Evolutionary conservation across 2,797 vertebrate species (phyloP).

Genomic region (Pangasius larnaudii): DNA sequence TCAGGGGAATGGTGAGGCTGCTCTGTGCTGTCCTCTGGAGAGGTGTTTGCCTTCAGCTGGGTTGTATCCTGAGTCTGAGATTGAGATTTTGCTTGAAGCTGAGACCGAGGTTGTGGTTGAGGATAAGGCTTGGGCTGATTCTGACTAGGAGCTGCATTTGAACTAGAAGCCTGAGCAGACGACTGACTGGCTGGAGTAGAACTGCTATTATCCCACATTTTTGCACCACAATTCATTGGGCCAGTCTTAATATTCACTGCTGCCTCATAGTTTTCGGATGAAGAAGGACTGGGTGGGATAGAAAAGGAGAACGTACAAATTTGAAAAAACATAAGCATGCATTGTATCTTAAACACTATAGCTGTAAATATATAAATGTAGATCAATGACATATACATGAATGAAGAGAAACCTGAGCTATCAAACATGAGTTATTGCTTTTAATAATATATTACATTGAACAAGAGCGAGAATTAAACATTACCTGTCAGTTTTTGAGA

Average conservation of each 20-base stretch:
- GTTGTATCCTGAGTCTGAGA: conserved; percentile 5
- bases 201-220: conserved; percentile 63
- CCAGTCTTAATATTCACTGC: conserved; percentile 59
- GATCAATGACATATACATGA: neutral
- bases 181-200: conserved; percentile 40
- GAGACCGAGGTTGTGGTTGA: neutral
- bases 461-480: neutral
- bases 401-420: neutral
- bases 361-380: neutral
- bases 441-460: neutral
- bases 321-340: neutral
- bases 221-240: conserved; percentile 61
- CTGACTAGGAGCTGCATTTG: conserved; percentile 17
- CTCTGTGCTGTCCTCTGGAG: conserved; percentile 61
- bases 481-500: conserved; percentile 74
- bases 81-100: neutral
- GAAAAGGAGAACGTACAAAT: neutral
- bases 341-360: neutral
- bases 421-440: neutral
- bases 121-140: neutral
- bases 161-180: conserved; percentile 41
- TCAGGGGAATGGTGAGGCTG: conserved; percentile 55
- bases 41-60: neutral
- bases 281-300: conserved; percentile 61
- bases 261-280: conserved; percentile 59